Conservation (phyloP, 2,113 vertebrate genomes). For the Crypturellus undulatus region DNA sequence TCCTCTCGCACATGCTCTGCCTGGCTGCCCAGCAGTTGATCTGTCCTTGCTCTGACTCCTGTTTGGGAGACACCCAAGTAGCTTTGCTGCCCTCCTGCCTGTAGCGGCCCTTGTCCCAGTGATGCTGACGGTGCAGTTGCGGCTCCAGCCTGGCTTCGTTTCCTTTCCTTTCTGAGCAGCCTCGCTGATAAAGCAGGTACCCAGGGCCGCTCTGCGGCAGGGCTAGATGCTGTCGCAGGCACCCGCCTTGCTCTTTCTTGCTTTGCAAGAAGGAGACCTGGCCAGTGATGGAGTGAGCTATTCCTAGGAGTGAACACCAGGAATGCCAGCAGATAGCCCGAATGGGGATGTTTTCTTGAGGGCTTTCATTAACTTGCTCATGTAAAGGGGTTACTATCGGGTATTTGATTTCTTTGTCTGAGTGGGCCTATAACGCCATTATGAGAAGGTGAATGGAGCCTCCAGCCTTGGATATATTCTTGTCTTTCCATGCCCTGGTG, state of each 20-base stretch:
- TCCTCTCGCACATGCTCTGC: not conserved
- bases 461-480: not conserved
- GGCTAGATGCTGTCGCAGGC: slow-evolving; percentile 24
- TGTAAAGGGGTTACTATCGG: not conserved
- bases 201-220: not conserved
- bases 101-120: rapidly evolving
- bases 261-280: slow-evolving; percentile 15
- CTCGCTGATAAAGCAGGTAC: not conserved
- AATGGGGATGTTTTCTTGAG: not conserved
- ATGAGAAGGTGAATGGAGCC: not conserved
- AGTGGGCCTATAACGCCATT: not conserved
- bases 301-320: not conserved
- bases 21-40: not conserved
- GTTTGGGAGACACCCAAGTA: not conserved
- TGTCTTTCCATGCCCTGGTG: not conserved
- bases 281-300: not conserved
- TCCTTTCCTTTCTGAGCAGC: not conserved
- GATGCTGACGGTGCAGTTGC: not conserved
- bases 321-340: not conserved
- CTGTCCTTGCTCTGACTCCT: not conserved
- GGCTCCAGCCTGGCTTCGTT: not conserved
- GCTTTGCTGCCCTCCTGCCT: rapidly evolving
- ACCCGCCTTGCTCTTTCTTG: slow-evolving; percentile 13
- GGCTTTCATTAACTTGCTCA: not conserved
- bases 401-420: not conserved